phyloP scores from a whole-genome alignment of 2,888 invertebrate species.

The Synanthedon myopaeformis region DNA sequence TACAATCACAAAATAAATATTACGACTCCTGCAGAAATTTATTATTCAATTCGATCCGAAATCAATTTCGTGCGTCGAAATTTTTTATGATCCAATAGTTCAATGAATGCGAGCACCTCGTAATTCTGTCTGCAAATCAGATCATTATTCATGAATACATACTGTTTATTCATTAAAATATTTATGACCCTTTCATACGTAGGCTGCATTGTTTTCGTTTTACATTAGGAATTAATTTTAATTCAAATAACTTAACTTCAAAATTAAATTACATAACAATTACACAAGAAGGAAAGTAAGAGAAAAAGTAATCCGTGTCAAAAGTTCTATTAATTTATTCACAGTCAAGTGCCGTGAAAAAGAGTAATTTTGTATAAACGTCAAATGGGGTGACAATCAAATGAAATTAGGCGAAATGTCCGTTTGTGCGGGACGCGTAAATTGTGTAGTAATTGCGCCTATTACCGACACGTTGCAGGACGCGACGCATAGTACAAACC shows the following conservation, averaged over 20 bases:
- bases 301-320: too few species aligned
- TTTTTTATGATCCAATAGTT: neutral
- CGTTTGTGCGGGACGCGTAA: slow-evolving; percentile 33
- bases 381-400: slow-evolving; percentile 51
- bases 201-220: too few species aligned
- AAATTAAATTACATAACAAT: too few species aligned
- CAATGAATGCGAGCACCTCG: neutral
- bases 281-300: too few species aligned
- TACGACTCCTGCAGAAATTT: neutral
- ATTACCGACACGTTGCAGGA: slow-evolving; percentile 22
- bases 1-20: neutral
- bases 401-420: slow-evolving; percentile 50
- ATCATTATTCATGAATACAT: neutral
- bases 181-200: too few species aligned
- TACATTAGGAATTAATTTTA: too few species aligned
- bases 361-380: slow-evolving; percentile 39
- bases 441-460: slow-evolving; percentile 48
- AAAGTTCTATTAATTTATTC: too few species aligned
- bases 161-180: too few species aligned
- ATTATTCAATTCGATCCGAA: neutral
- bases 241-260: too few species aligned
- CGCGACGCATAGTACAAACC: neutral
- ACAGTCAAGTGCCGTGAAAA: neutral
- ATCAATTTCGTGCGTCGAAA: neutral
- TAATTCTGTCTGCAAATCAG: neutral